Percentiles rank a stretch among this genome's conserved stretches.
Conservation (phyloP, 1,140 invertebrate genomes). For the Dinoponera quadriceps region DNA sequence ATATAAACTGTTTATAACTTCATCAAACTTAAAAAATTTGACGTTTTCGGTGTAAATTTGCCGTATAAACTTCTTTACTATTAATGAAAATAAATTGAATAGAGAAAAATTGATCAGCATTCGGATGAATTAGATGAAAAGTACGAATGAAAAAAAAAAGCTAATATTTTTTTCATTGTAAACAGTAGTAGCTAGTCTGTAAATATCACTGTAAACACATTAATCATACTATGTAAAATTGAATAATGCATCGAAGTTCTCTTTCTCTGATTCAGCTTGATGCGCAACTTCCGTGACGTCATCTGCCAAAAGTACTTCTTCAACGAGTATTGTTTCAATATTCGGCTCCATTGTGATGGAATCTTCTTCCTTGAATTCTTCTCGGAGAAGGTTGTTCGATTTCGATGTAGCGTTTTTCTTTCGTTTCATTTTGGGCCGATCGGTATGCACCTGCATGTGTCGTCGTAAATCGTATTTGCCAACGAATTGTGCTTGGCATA, state of each 20-base stretch:
- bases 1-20: too few species aligned
- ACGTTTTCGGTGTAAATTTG: too few species aligned
- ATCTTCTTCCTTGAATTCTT: constrained; percentile 31
- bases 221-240: constrained; percentile 77
- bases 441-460: constrained; percentile 81
- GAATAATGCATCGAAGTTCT: constrained; percentile 80
- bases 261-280: constrained; percentile 81
- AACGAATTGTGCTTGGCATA: constrained; percentile 81
- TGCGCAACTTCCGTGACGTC: constrained; percentile 75
- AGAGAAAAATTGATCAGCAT: too few species aligned
- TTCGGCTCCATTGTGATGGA: constrained; percentile 44
- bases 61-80: too few species aligned
- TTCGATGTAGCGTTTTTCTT: constrained; percentile 57
- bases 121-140: too few species aligned
- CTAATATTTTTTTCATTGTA: too few species aligned
- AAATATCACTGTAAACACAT: neutral
- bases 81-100: too few species aligned
- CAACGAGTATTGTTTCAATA: constrained; percentile 76
- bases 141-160: too few species aligned
- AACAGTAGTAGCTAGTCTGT: too few species aligned
- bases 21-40: too few species aligned
- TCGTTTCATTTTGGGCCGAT: constrained; percentile 70
- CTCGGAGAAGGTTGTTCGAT: constrained; percentile 39
- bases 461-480: constrained; percentile 83
- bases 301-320: constrained; percentile 78